Evolutionary conservation across 2,113 vertebrate genomes (phyloP).

Genomic region (Tricholaema leucomelas): DNA sequence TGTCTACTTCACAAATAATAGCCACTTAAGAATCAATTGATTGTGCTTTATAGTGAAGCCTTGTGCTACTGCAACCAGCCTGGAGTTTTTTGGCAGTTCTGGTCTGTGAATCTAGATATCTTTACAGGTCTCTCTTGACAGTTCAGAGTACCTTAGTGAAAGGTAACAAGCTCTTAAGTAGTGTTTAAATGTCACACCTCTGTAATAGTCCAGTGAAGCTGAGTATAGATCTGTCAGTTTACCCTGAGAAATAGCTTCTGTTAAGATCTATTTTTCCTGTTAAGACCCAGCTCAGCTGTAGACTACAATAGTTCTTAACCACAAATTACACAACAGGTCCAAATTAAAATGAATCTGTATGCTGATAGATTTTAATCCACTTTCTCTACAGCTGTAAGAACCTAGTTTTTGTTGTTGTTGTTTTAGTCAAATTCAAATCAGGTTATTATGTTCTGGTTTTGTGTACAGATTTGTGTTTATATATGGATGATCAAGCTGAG

Average conservation of each 20-base stretch:
- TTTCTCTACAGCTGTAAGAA: not conserved
- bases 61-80: not conserved
- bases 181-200: not conserved
- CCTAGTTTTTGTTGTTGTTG: not conserved
- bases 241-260: not conserved
- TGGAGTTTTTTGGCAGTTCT: not conserved
- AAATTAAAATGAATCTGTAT: not conserved
- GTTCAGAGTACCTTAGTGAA: not conserved
- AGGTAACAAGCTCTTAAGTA: not conserved
- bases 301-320: not conserved
- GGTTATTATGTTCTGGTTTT: not conserved
- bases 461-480: not conserved
- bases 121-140: not conserved
- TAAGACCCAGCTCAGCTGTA: not conserved
- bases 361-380: not conserved
- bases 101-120: not conserved
- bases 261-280: not conserved
- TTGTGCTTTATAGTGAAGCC: not conserved
- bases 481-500: not conserved
- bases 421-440: not conserved
- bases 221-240: not conserved
- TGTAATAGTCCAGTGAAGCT: not conserved
- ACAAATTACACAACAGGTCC: not conserved
- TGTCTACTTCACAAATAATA: not conserved
- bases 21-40: conserved; percentile 18